Evolutionary conservation across 2,113 vertebrate species (phyloP), one percentile per base, ranked within the genome.

Genomic region (Dicerorhinus sumatrensis): DNA sequence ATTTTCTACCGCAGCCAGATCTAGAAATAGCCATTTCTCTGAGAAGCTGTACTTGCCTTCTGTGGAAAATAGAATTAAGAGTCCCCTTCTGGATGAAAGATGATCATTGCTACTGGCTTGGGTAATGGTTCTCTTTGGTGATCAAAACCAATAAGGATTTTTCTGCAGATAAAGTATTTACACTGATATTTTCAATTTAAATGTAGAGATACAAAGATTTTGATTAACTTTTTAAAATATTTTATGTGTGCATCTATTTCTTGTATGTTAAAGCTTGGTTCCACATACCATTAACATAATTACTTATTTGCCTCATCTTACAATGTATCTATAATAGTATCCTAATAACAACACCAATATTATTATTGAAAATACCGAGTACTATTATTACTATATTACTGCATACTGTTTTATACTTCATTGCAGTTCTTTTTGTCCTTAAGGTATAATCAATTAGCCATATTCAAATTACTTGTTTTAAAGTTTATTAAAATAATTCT

Each of bases 401-500:
- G 33, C 42, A 63, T 62, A 62, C 4, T 72, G 6, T 46, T 86
- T 48, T 90, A 77, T 0, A 79, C 6, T 89, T 54, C 21, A 63
- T 4, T 48, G 8, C 2, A 73, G 2, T 36, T 76, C 14, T 83
- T 82, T 82, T 95, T 85, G 11, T 29, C 73, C 23, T 65, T 92
- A 29, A 87, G 2, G 0, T 18, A 33, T 69, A 60, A 72, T 39
- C 16, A 67, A 29, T 3, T 31, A 86, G 36, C 1, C 20, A 23
- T 6, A 48, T 8, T 29, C 20, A 88, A 94, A 75, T 91, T 80
- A 77, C 18, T 62, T 63, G 2, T n/a, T 91, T 92, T 20, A 42
- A 93, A 76, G 2, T 65, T 88, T 89, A 65, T 20, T 70, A 91
- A 94, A 69, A 42, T 69, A 94, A 77, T 77, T 80, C 8, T 58